phyloP scores from a whole-genome alignment of 2,113 vertebrate species.

The Chaenocephalus aceratus region DNA sequence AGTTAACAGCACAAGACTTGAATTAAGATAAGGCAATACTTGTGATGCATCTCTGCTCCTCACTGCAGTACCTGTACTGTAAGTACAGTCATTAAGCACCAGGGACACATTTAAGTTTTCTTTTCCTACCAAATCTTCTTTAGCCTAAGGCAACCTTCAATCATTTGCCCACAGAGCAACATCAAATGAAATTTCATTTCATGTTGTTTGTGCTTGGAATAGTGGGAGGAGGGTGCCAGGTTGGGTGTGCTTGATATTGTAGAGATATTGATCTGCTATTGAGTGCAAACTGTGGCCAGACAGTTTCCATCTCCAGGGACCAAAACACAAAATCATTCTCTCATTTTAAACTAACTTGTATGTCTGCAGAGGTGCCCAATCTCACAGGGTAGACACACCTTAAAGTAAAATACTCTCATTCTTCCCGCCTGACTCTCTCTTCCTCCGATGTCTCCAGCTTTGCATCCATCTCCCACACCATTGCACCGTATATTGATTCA shows the following conservation, averaged over 20 bases:
- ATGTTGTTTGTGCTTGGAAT: slow-evolving; percentile 61
- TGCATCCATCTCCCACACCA: slow-evolving; percentile 33
- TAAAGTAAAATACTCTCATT: slow-evolving; percentile 47
- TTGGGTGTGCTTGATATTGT: slow-evolving; percentile 63
- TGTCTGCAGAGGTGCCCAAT: slow-evolving; percentile 35
- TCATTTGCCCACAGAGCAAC: slow-evolving; percentile 66
- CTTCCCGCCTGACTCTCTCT: slow-evolving; percentile 16
- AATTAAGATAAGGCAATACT: slow-evolving; percentile 31
- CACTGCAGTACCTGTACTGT: slow-evolving; percentile 10
- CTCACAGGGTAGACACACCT: slow-evolving; percentile 45
- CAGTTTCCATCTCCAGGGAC: slow-evolving; percentile 57
- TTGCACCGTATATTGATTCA: slow-evolving; percentile 50
- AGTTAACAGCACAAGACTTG: slow-evolving; percentile 38
- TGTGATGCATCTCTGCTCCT: slow-evolving; percentile 34
- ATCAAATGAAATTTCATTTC: slow-evolving; percentile 73
- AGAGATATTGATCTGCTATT: slow-evolving; percentile 76
- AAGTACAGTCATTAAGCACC: slow-evolving; percentile 52
- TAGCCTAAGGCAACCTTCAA: slow-evolving; percentile 67
- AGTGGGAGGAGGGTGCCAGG: slow-evolving; percentile 50
- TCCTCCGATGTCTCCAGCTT: slow-evolving; percentile 15
- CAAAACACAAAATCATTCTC: slow-evolving; percentile 61
- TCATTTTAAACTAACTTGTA: slow-evolving; percentile 60
- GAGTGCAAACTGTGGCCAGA: slow-evolving; percentile 66
- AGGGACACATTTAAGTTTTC: slow-evolving; percentile 48
- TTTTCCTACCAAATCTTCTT: slow-evolving; percentile 60